phyloP scores from a whole-genome alignment of 92 coral and sea anemone genomes.

The Hydrozoanthus gracilis region DNA sequence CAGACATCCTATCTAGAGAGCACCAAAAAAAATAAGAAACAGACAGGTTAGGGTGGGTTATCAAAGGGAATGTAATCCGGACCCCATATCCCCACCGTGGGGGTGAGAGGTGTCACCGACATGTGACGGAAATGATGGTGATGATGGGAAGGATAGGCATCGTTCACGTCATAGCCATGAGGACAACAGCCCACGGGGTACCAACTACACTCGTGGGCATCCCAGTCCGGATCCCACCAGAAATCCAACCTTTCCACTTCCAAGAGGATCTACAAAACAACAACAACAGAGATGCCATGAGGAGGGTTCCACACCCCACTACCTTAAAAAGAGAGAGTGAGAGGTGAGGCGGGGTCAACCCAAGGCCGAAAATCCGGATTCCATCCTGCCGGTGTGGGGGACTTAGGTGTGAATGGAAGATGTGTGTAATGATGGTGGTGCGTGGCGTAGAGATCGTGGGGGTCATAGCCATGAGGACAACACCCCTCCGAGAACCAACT shows the following conservation, averaged over 20 bases:
- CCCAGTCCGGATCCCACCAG: constrained; percentile 12
- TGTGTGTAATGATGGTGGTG: not conserved
- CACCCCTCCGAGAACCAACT: no score
- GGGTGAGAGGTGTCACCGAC: not conserved
- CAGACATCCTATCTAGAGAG: no score
- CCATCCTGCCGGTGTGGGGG: not conserved
- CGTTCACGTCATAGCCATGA: constrained; percentile 17
- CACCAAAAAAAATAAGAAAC: not conserved
- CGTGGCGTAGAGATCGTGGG: no score
- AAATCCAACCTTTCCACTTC: not conserved
- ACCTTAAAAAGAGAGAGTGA: no score
- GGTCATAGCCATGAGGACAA: no score
- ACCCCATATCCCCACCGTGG: constrained; percentile 11
- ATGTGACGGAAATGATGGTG: constrained; percentile 22
- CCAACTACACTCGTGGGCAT: not conserved
- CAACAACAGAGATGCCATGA: no score
- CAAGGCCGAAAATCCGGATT: not conserved
- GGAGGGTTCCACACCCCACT: no score
- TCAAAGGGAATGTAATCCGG: constrained; percentile 30
- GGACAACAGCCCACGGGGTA: constrained; percentile 15
- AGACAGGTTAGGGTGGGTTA: not conserved
- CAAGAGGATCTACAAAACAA: not conserved
- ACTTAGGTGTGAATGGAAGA: not conserved
- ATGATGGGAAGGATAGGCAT: not conserved
- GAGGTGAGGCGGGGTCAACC: no score